Evolutionary conservation across 2,888 invertebrate genomes (phyloP), one percentile per base, ranked within the genome.

Genomic region (Spodoptera exigua): DNA sequence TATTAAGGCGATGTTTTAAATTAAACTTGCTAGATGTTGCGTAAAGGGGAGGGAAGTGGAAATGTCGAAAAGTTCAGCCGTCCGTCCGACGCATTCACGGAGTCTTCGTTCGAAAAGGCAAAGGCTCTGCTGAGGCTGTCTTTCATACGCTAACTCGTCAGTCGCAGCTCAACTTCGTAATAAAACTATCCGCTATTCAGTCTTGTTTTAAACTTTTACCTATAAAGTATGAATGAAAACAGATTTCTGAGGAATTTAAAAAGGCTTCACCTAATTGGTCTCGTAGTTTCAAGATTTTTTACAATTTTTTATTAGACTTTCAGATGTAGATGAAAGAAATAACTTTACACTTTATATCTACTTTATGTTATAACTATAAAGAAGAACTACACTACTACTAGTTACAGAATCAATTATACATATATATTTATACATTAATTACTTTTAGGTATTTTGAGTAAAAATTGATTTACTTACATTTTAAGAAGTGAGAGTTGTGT

Each of bases 1-100:
- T 83, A 83, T 84, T 76, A 76, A 78, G 78, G 74, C 73, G 74
- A 84, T 86, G 78, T 82, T 88, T 85, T 88, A 89, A 88, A 90
- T 89, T 88, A 89, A 90, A 89, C 80, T 87, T 86, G 76, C 84
- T 81, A 86, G 78, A 83, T 81, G 79, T 76, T 78, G 78, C 79
- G 46, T 73, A 47, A 51, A 61, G 46, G 70, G 27, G 43, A 56
- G 34, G 36, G 36, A 44, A 51, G 35, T 36, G 57, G 44, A 44
- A 65, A 63, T 74, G 65, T 78, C 48, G 51, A 66, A 64, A 83
- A 79, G 58, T 80, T 80, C 52, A 36, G 35, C 60, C 61, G 62
- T 58, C 60, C 61, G 62, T 58, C 69, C 61, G 35, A 45, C 16
- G 63, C 56, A 63, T 74, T 74, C 47, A 72, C 37, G 55, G 41